phyloP scores from a whole-genome alignment of 2,113 vertebrate genomes.

The Thalassoma bifasciatum region DNA sequence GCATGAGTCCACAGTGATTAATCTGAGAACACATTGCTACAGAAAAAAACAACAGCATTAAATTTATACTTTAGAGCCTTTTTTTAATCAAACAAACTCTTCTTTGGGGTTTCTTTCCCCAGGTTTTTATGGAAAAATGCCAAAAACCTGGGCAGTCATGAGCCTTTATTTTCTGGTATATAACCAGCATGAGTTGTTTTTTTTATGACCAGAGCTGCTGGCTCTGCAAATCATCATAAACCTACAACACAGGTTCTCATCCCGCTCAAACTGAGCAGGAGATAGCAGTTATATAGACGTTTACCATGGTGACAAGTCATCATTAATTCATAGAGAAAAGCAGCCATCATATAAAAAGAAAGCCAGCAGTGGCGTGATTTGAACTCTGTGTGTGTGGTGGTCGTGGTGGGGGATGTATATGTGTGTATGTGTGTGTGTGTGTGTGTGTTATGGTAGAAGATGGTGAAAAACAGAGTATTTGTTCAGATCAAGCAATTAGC shows the following conservation, averaged over 20 bases:
- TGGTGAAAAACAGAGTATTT: not conserved
- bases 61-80: no score
- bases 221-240: not conserved
- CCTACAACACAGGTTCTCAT: not conserved
- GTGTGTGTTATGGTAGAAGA: conserved; percentile 6
- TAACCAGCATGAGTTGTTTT: not conserved
- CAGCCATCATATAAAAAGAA: conserved; percentile 10
- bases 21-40: not conserved
- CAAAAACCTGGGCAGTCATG: not conserved
- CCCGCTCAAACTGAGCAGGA: not conserved
- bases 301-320: conserved; percentile 40
- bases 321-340: conserved; percentile 35
- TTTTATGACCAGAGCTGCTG: conserved; percentile 9
- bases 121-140: not conserved
- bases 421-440: not conserved
- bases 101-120: not conserved
- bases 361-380: conserved; percentile 7
- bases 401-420: not conserved
- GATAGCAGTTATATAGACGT: conserved; percentile 5
- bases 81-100: not conserved
- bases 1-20: not conserved
- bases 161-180: not conserved
- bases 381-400: not conserved
- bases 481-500: conserved; percentile 23
- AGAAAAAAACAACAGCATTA: not conserved